A percentile compares a stretch with the other conserved stretches of the same genome.
Conservation (phyloP, 2,797 vertebrate species). For the Trematomus bernacchii region DNA sequence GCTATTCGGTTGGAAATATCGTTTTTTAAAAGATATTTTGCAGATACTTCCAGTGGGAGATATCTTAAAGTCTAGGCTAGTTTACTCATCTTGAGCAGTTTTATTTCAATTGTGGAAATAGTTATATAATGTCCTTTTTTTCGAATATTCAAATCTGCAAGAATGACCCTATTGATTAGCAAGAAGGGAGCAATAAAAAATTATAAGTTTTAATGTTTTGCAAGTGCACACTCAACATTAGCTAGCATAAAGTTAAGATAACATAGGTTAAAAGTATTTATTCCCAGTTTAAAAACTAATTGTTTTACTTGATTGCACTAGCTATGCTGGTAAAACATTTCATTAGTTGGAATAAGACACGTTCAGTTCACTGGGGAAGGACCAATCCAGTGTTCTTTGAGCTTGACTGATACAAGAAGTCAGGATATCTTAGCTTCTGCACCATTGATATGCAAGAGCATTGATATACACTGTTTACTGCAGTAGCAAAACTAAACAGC, state of each 20-base stretch:
- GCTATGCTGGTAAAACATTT: too few species aligned
- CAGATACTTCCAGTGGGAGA: neutral
- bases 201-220: too few species aligned
- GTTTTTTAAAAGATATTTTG: neutral
- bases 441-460: neutral
- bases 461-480: neutral
- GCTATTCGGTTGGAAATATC: neutral
- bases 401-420: neutral
- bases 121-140: neutral
- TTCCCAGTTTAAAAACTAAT: too few species aligned
- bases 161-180: constrained; percentile 1
- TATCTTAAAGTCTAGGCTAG: neutral
- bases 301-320: too few species aligned
- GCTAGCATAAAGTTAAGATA: too few species aligned
- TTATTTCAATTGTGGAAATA: neutral
- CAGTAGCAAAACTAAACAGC: neutral
- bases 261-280: too few species aligned
- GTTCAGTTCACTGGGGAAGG: neutral
- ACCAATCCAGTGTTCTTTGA: neutral
- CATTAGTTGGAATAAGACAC: too few species aligned
- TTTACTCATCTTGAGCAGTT: neutral
- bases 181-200: neutral
- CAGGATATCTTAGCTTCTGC: neutral
- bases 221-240: too few species aligned
- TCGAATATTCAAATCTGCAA: too few species aligned